These are phyloP conservation scores for Gymnocephalus cernua DNA, from an alignment of 2,113 vertebrate species.

Conservation along the genomic window DNA sequence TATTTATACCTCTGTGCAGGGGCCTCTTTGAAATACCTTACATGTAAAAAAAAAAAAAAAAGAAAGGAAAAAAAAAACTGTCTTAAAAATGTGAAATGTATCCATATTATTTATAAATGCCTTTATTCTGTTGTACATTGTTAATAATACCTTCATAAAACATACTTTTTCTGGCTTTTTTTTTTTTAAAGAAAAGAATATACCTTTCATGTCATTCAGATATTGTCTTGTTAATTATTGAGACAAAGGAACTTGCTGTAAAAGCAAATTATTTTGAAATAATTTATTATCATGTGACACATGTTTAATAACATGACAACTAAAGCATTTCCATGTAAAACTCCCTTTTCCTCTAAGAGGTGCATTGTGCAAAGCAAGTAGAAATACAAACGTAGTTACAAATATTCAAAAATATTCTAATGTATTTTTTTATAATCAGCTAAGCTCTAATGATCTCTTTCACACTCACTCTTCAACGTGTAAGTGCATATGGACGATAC, in stretches of 20 bases:
- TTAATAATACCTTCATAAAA: conserved; percentile 76
- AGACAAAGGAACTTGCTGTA: background rate
- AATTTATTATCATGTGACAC: conserved; percentile 67
- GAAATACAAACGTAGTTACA: conserved; percentile 51
- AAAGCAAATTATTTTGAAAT: conserved; percentile 42
- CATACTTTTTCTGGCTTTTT: conserved; percentile 30
- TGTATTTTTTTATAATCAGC: conserved; percentile 19
- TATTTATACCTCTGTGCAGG: conserved; percentile 73
- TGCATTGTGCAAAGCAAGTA: conserved; percentile 64
- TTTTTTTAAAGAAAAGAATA: conserved; percentile 9
- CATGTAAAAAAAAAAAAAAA: conserved; percentile 59
- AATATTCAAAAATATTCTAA: conserved; percentile 57
- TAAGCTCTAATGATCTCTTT: conserved; percentile 25
- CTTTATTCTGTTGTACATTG: conserved; percentile 78
- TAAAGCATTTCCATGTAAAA: conserved; percentile 50
- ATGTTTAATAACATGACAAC: conserved; percentile 41
- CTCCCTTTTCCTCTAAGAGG: conserved; percentile 41
- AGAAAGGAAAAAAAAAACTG: too few species aligned
- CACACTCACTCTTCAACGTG: conserved; percentile 25
- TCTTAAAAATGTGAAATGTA: conserved; percentile 82
- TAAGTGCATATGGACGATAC: conserved; percentile 46
- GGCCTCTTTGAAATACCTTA: conserved; percentile 66
- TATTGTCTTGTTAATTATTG: background rate
- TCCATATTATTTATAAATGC: conserved; percentile 84
- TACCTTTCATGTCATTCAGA: conserved; percentile 8